These are phyloP conservation scores for Lymantria dispar DNA, from an alignment of 2,888 invertebrate genomes.

Conservation along the genomic window DNA sequence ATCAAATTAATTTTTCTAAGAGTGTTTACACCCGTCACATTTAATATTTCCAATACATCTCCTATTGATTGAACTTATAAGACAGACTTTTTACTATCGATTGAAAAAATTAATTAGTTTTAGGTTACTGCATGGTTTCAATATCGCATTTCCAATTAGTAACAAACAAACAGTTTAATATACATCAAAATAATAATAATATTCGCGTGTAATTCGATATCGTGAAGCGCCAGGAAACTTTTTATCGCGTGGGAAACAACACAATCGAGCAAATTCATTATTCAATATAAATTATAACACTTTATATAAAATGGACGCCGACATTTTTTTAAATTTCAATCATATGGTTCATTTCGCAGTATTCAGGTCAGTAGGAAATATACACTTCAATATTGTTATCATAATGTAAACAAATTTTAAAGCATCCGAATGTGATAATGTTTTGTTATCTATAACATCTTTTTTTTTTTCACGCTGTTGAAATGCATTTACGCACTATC, in stretches of 20 bases:
- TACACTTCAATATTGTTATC: slow-evolving; percentile 5
- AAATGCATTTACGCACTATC: too few species aligned
- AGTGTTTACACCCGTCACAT: too few species aligned
- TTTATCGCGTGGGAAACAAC: slow-evolving; percentile 32
- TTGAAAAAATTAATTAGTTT: background rate
- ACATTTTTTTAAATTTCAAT: background rate
- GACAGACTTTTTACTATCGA: too few species aligned
- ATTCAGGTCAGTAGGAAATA: slow-evolving; percentile 16
- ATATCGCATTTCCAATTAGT: slow-evolving; percentile 31
- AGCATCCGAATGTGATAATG: slow-evolving; percentile 7
- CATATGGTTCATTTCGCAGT: background rate
- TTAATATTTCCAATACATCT: too few species aligned
- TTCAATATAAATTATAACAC: background rate
- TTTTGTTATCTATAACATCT: slow-evolving; percentile 11
- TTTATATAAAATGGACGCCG: background rate
- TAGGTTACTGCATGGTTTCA: background rate
- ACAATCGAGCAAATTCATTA: slow-evolving; percentile 1
- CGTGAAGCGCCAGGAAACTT: slow-evolving; percentile 23
- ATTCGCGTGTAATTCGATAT: slow-evolving; percentile 26
- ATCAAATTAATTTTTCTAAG: too few species aligned
- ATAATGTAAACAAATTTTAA: slow-evolving; percentile 9
- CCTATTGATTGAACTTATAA: too few species aligned
- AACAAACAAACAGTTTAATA: slow-evolving; percentile 10
- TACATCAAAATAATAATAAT: background rate
- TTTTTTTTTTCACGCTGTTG: too few species aligned